Percentiles rank a stretch among this genome's conserved stretches.
phyloP scores from a whole-genome alignment of 2,113 vertebrate genomes.

The Platanista minor region DNA sequence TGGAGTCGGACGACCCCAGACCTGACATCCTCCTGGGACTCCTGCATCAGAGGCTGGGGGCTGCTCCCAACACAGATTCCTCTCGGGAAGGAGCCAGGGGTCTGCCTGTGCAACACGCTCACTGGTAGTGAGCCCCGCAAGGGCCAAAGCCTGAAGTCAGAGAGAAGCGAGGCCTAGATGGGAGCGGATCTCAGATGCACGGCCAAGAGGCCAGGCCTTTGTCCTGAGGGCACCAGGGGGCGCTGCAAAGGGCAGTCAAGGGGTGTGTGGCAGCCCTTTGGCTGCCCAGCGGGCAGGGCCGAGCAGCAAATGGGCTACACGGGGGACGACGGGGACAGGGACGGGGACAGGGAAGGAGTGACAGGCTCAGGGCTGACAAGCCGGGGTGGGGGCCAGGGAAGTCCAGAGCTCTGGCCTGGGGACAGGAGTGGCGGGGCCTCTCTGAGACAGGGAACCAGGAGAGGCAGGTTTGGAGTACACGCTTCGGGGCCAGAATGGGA shows the following conservation, averaged over 20 bases:
- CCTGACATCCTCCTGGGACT: neutral
- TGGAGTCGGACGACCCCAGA: fast-evolving
- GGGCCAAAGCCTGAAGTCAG: neutral
- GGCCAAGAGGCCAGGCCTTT: neutral
- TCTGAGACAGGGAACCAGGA: neutral
- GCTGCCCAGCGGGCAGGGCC: neutral
- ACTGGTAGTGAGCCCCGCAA: neutral
- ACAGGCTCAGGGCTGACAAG: neutral
- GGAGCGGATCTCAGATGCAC: fast-evolving
- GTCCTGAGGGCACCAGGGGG: fast-evolving
- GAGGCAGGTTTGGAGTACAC: neutral
- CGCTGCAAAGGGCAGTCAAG: neutral
- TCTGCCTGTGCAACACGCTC: neutral
- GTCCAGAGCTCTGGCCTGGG: no score
- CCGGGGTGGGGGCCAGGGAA: fast-evolving
- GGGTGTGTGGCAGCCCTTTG: neutral
- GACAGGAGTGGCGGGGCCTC: neutral
- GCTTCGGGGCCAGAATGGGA: neutral
- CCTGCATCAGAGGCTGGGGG: neutral
- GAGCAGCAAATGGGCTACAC: fast-evolving
- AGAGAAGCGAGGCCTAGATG: neutral
- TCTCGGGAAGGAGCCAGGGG: neutral
- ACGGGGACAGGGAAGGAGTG: neutral
- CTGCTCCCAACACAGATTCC: neutral
- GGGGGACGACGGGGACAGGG: fast-evolving